Base-by-base conservation (phyloP, 23 tunicate genomes). In the Clavelina lepadiformis region DNA sequence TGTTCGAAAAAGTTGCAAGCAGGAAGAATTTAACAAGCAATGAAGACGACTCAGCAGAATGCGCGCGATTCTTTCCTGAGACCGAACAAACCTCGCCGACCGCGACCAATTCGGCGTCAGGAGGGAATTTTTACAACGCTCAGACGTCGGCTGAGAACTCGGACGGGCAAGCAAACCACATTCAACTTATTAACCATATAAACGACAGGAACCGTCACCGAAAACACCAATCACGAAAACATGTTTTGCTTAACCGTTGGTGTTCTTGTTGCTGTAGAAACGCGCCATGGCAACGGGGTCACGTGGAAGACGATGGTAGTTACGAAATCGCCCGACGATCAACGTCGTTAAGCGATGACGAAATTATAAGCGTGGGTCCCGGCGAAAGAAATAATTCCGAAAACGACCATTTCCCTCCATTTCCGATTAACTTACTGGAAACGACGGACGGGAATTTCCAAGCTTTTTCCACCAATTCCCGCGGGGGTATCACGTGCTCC, bases 191-290 rank as follows among this genome's bases (percentile, higher is more conserved):
- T 19, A 52, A 54, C 45, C 75, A 25, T 20, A 4, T 71, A 4
- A 35, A 22, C 11, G 75, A 33, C 26, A 37, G 21, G 5, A 5
- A n/a, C 20, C 64, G 76, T 13, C 59, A 44, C 7, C 27, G 62
- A 32, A 75, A 75, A 26, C 51, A 51, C 15, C 61, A 63, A 1
- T 73, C 79, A 1, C 23, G 49, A 2, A 62, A 23, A 35, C 50
- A 33, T 3, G 21, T 31, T n/a, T 3, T 75, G 3, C 21, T 75
- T 51, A 65, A 63, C 2, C 75, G 56, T 1, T 83, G 74, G 25
- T 83, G 91, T 50, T 77, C 80, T 23, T 83, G 91, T 31, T 83
- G 91, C 50, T 83, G 91, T 38, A 75, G 44, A 45, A 83, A 83
- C 65, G 81, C 91, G 28, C 82, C 82, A 34, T 75, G 91, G 82